phyloP scores from a whole-genome alignment of 1,140 invertebrate genomes.

The Drosophila neocordata region DNA sequence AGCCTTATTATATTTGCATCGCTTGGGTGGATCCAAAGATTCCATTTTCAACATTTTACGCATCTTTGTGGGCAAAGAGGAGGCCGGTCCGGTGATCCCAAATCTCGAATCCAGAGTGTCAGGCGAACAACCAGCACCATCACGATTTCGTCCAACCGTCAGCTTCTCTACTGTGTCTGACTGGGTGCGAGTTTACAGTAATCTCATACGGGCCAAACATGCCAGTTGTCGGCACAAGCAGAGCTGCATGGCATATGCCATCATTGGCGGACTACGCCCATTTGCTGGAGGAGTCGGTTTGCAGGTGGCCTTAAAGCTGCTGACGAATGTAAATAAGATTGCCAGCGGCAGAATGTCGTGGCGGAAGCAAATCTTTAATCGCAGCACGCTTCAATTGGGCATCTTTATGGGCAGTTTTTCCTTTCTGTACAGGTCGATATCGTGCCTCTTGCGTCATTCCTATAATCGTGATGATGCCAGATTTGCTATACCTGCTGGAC shows the following conservation, averaged over 20 bases:
- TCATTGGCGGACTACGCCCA: conserved; percentile 84
- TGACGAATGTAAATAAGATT: conserved; percentile 82
- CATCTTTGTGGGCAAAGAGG: conserved; percentile 86
- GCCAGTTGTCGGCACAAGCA: conserved; percentile 85
- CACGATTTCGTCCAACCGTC: conserved; percentile 46
- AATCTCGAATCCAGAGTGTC: background rate
- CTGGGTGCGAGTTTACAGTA: conserved; percentile 65
- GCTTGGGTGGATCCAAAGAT: conserved; percentile 84
- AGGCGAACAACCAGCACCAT: conserved; percentile 41
- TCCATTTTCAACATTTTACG: conserved; percentile 87
- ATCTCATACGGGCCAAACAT: conserved; percentile 83
- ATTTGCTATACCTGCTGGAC: conserved; percentile 86
- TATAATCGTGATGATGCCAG: conserved; percentile 85
- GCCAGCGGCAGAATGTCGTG: conserved; percentile 83
- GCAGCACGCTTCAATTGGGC: conserved; percentile 85
- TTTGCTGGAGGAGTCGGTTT: conserved; percentile 85
- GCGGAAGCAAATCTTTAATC: conserved; percentile 84
- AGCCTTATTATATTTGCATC: conserved; percentile 85
- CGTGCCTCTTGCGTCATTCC: conserved; percentile 85
- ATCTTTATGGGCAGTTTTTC: conserved; percentile 87
- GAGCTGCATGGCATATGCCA: conserved; percentile 85
- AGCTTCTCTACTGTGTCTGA: conserved; percentile 56
- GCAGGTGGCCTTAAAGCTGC: conserved; percentile 85
- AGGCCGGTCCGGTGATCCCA: conserved; percentile 82
- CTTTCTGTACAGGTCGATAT: conserved; percentile 86